Base-by-base conservation (phyloP, 2,888 invertebrate species). In the Hesperia comma region DNA sequence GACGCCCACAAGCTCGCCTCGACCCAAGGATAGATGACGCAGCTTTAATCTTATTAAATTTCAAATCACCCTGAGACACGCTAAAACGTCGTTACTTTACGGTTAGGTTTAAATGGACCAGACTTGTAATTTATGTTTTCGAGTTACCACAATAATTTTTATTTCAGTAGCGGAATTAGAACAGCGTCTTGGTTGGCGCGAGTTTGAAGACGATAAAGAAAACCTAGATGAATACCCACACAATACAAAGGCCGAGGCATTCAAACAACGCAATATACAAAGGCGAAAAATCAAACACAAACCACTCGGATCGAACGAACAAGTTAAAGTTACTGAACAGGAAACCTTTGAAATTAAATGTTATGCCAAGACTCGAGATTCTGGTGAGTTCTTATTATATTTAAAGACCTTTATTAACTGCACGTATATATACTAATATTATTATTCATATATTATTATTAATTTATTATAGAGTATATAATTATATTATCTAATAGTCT, bases 131-230 rank as follows among this genome's bases (percentile, higher is more conserved):
- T 26, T 26, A 26, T 26, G 2, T 26, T 2, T 26, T 26, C 26
- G 26, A 26, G 26, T 26, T 4, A 26, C 26, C 26, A 26, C 26
- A 26, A 26, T 26, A 10, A 26, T 10, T 43, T 14, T 40, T 49
- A 8, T 64, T 63, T n/a, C 54, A 70, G 70, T 70, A 12, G 60
- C 61, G 33, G 64, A 68, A 21, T 54, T 70, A 21, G 70, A 70
- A 41, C 21, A 70, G 6, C 51, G 70, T 6, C 63, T 69, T 7
- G 43, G 53, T 33, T 61, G 56, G 64, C 54, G 37, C 40, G 63
- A 49, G 17, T 41, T 15, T 40, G 54, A 64, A 14, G 32, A 51
- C 8, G 53, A 55, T 10, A 64, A 62, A 61, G 61, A 61, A 55
- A 66, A 69, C 46, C 15, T 37, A 26, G 2, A 12, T 14, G 51